Conservation (phyloP, 2,113 vertebrate genomes). For the Hemiscyllium ocellatum region DNA sequence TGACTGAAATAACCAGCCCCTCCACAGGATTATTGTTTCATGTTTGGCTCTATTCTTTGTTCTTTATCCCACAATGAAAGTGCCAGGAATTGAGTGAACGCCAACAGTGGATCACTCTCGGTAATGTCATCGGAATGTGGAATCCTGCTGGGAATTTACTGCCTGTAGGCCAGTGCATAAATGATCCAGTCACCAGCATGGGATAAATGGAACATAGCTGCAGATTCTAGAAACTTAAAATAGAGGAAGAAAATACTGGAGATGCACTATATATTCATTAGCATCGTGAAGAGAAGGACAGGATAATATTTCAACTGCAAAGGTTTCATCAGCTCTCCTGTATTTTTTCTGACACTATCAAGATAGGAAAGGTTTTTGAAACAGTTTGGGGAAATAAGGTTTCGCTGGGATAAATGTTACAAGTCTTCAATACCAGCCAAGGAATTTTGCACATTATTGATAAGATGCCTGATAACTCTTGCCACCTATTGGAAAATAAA, state of each 20-base stretch:
- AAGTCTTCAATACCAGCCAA: neutral
- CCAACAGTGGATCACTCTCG: neutral
- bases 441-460: neutral
- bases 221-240: neutral
- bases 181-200: neutral
- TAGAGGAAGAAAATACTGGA: neutral
- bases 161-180: neutral
- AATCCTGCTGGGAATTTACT: neutral
- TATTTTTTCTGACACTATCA: neutral
- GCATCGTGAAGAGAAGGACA: neutral
- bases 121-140: neutral
- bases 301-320: neutral
- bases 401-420: neutral
- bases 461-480: neutral
- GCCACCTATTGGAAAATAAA: neutral
- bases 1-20: too few species aligned
- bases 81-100: neutral
- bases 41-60: neutral
- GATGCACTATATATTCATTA: neutral
- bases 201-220: neutral
- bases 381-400: neutral
- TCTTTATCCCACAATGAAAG: neutral
- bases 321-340: neutral
- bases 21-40: neutral
- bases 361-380: neutral